Base-by-base conservation (phyloP, 2,888 invertebrate genomes). In the Lepidocyrtinus sp. region DNA sequence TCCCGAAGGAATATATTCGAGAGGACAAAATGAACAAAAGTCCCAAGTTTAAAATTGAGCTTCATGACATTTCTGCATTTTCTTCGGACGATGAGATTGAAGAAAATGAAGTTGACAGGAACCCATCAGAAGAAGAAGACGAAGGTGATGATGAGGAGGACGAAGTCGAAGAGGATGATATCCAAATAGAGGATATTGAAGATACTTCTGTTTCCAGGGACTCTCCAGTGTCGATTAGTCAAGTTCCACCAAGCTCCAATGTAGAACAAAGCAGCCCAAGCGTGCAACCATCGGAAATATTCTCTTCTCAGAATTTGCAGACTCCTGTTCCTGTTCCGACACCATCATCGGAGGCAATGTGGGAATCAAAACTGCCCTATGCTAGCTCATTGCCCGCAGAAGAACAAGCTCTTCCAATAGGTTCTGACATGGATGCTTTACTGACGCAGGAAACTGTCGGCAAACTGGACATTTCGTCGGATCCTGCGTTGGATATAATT, bases 1-100 rank as follows among this genome's bases (percentile, higher is more conserved):
- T 85, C 19, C 86, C 86, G 2, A 83, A 82, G 26, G 75, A 59
- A 9, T 82, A 83, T 82, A 70, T 86, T 0, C 73, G 84, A 50
- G 86, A 86, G 69, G 82, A 83, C 36, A 83, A 81, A 46, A 82
- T 85, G 78, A 36, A 12, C 12, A 7, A 12, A 36, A 36, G 36
- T 5, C 62, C 67, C 1, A 79, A 78, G 25, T 82, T 70, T 65
- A 75, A 82, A 61, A 62, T 81, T 45, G 80, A 81, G 1, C 76
- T 85, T n/a, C 65, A 79, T 22, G 76, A 76, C 15, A 64, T 80
- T 59, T 19, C 27, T 1, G 67, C 21, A 5, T 19, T 68, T 24
- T 12, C 46, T 0, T 24, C 64, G 2, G 64, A 63, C 27, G 61
- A 70, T n/a, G 75, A 75, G 19, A 36, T 7, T 12, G 61, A 46